phyloP scores from a whole-genome alignment of 2,797 vertebrate genomes.

The Diplodus sargus region DNA sequence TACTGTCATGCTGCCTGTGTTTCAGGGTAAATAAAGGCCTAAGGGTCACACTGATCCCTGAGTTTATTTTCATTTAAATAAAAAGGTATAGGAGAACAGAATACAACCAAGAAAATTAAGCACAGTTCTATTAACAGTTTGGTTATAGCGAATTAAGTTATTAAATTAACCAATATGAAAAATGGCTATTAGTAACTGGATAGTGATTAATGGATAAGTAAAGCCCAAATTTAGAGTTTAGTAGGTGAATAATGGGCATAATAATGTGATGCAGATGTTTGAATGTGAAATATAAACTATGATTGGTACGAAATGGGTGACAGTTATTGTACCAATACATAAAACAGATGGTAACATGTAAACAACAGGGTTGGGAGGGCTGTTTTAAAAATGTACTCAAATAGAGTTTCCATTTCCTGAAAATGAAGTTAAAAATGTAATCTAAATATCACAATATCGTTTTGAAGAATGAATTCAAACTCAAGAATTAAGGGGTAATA shows the following conservation, averaged over 20 bases:
- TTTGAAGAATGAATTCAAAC: no score
- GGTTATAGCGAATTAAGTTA: not conserved
- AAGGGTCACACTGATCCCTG: constrained; percentile 63
- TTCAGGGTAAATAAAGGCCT: constrained; percentile 84
- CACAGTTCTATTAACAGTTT: not conserved
- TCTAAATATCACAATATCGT: no score
- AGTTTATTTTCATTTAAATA: constrained; percentile 51
- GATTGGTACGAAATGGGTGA: not conserved
- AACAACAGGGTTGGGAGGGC: not conserved
- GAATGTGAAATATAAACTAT: not conserved
- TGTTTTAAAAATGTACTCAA: no score
- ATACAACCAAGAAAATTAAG: not conserved
- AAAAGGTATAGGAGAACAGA: constrained; percentile 13
- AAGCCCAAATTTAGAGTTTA: not conserved
- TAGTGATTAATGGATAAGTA: not conserved
- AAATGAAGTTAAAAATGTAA: no score
- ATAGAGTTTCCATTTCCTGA: no score
- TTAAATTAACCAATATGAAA: not conserved
- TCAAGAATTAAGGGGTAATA: no score
- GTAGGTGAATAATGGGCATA: not conserved
- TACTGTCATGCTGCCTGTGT: constrained; percentile 82
- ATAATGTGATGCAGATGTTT: not conserved
- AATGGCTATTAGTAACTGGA: not conserved
- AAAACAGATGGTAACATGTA: not conserved
- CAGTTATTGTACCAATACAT: not conserved